These are phyloP conservation scores for Phortica magna DNA, from an alignment of 2,888 invertebrate genomes.

Conservation along the genomic window DNA sequence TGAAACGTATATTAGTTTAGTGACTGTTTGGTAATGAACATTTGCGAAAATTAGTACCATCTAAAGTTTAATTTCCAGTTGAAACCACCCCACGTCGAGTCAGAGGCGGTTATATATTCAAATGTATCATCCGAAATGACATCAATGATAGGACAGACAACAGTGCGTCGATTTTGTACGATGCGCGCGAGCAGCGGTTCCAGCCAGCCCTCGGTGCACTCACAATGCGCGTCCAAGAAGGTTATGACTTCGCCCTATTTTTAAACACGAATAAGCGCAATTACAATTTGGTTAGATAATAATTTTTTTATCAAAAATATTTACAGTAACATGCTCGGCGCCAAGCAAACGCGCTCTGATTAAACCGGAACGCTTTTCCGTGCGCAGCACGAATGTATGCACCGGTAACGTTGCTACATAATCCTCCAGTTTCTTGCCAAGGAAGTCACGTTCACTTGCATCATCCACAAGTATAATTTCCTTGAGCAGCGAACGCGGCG, in stretches of 20 bases:
- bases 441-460: slow-evolving; percentile 95
- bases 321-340: slow-evolving; percentile 93
- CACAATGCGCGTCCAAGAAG: slow-evolving; percentile 79
- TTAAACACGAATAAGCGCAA: slow-evolving; percentile 7
- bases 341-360: slow-evolving; percentile 97
- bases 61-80: slow-evolving; percentile 99
- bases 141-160: slow-evolving; percentile 99
- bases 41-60: slow-evolving; percentile 83
- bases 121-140: slow-evolving; percentile 99
- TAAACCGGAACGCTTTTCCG: slow-evolving; percentile 94
- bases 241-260: slow-evolving; percentile 77
- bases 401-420: slow-evolving; percentile 93
- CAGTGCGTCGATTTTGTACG: slow-evolving; percentile 93
- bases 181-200: slow-evolving; percentile 96
- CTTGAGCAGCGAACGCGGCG: slow-evolving; percentile 90
- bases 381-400: slow-evolving; percentile 91
- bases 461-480: slow-evolving; percentile 99
- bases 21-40: neutral
- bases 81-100: slow-evolving; percentile 99
- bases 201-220: slow-evolving; percentile 95
- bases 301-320: slow-evolving; percentile 73
- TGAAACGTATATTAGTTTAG: neutral
- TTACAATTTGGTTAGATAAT: neutral
- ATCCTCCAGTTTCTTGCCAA: slow-evolving; percentile 92
- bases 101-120: slow-evolving; percentile 98